Conservation (phyloP, 2,888 invertebrate species). For the Crematogaster levior region DNA sequence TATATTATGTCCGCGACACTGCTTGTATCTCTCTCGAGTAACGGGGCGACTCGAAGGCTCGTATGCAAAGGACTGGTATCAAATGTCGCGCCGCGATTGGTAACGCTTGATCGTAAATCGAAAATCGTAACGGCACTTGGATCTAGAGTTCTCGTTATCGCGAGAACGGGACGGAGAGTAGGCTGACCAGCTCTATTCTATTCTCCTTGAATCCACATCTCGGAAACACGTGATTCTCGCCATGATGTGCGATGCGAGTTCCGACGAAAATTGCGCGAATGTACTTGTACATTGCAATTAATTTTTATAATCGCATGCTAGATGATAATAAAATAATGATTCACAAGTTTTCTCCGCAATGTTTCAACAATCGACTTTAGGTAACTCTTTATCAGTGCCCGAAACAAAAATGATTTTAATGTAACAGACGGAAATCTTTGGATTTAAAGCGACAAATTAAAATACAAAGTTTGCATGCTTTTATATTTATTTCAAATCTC, state of each 20-base stretch:
- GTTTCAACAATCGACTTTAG: neutral
- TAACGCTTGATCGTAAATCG: slow-evolving; percentile 47
- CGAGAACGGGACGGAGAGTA: slow-evolving; percentile 20
- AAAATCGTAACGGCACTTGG: slow-evolving; percentile 52
- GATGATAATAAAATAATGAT: neutral
- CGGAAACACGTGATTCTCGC: neutral
- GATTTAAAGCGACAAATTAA: neutral
- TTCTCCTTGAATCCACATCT: slow-evolving; percentile 37
- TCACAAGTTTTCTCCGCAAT: neutral
- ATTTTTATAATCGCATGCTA: neutral
- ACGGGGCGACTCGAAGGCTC: slow-evolving; percentile 13
- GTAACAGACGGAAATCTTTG: neutral
- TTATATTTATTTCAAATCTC: neutral
- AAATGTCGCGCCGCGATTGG: slow-evolving; percentile 2
- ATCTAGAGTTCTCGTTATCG: slow-evolving; percentile 43
- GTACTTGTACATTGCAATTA: no score
- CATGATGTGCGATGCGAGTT: neutral
- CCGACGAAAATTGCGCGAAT: neutral
- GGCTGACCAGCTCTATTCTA: slow-evolving; percentile 47
- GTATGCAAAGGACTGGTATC: slow-evolving; percentile 9
- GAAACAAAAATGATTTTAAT: slow-evolving; percentile 1
- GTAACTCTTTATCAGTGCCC: neutral
- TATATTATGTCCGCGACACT: neutral
- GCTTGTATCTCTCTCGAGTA: neutral
- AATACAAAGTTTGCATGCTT: neutral